Evolutionary conservation across 2,797 vertebrate species (phyloP).

Genomic region (Muscicapa striata): DNA sequence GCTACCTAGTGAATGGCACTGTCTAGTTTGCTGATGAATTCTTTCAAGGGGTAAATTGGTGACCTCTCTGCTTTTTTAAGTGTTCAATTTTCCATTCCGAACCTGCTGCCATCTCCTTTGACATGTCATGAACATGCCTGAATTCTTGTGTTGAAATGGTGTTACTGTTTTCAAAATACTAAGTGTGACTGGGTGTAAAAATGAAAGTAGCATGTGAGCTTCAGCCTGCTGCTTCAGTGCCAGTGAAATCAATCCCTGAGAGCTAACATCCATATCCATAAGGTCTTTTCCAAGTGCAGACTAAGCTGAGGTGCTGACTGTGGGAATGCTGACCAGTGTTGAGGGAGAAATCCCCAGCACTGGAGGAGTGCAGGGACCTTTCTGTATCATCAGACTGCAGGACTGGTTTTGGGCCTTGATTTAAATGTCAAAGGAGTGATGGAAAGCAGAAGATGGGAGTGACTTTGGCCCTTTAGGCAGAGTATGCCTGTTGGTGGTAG

Average conservation of each 20-base stretch:
- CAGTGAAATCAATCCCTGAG: not conserved
- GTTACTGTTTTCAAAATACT: not conserved
- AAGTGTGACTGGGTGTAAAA: not conserved
- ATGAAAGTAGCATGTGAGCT: not conserved
- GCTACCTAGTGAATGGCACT: rapidly evolving
- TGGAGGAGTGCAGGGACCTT: not conserved
- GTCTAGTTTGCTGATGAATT: not conserved
- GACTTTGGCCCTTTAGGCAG: not conserved
- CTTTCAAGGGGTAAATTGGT: not conserved
- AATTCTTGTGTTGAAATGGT: not conserved
- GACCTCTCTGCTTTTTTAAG: not conserved
- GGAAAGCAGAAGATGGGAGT: not conserved
- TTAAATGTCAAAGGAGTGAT: not conserved
- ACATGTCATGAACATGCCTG: not conserved
- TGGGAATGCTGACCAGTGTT: not conserved
- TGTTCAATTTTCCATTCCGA: not conserved
- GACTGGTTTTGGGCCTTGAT: conserved; percentile 9
- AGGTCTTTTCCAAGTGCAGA: not conserved
- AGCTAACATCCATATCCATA: not conserved
- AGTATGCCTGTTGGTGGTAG: not conserved
- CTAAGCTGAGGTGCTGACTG: not conserved
- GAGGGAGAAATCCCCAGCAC: not conserved
- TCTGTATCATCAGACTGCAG: not conserved
- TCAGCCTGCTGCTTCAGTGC: not conserved
- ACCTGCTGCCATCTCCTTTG: not conserved